These are phyloP conservation scores for Lochmaea crataegi DNA, from an alignment of 2,888 invertebrate species.

Conservation along the genomic window DNA sequence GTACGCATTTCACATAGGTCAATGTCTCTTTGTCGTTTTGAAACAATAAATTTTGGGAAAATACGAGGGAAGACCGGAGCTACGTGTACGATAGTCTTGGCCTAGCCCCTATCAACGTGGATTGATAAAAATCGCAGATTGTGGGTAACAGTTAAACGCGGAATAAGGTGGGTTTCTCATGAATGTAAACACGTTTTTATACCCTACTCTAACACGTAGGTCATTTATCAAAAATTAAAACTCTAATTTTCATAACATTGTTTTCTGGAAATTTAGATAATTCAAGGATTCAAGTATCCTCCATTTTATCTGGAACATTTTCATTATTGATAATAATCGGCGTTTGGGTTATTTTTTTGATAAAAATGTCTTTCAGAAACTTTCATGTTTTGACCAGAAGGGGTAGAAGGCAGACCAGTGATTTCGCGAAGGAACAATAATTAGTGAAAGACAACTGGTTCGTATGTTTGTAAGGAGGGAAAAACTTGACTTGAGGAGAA, in stretches of 20 bases:
- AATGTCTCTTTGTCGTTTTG: slow-evolving; percentile 40
- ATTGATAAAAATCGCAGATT: slow-evolving; percentile 23
- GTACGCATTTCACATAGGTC: slow-evolving; percentile 34
- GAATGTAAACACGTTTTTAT: slow-evolving; percentile 43
- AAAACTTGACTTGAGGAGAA: too few species aligned
- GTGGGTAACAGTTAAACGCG: background rate
- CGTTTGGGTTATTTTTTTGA: too few species aligned
- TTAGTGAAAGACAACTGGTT: too few species aligned
- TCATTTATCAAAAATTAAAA: slow-evolving; percentile 9
- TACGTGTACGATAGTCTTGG: slow-evolving; percentile 24
- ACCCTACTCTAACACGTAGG: slow-evolving; percentile 9
- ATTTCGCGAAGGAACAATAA: too few species aligned
- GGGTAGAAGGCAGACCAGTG: too few species aligned
- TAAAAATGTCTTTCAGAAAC: too few species aligned
- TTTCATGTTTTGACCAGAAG: too few species aligned
- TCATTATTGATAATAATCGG: too few species aligned
- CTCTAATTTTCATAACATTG: background rate
- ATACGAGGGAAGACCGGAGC: slow-evolving; percentile 21
- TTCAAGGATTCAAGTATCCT: too few species aligned
- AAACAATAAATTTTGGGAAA: slow-evolving; percentile 41
- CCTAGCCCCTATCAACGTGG: slow-evolving; percentile 19
- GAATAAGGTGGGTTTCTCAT: slow-evolving; percentile 52
- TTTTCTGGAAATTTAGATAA: too few species aligned
- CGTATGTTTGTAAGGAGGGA: too few species aligned
- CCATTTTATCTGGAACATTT: too few species aligned